These are phyloP conservation scores for Nematostella vectensis DNA, from an alignment of 92 coral and sea anemone genomes.

Conservation along the genomic window DNA sequence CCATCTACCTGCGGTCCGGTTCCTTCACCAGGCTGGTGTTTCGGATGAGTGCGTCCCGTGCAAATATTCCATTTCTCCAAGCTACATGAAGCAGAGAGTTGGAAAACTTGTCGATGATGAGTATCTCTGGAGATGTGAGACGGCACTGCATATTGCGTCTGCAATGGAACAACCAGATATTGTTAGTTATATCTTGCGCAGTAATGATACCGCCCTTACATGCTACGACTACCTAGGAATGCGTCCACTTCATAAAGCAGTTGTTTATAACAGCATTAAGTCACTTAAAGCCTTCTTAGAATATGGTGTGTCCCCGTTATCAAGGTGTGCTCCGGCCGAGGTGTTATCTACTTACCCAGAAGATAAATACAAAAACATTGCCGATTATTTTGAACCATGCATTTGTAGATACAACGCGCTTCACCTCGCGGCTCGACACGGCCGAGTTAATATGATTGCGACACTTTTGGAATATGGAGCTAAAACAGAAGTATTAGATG, in stretches of 20 bases:
- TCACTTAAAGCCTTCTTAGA: conserved; percentile 16
- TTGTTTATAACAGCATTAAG: conserved; percentile 19
- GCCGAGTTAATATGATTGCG: conserved; percentile 12
- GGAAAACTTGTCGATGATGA: conserved; percentile 14
- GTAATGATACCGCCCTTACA: conserved; percentile 4
- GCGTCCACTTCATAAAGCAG: conserved; percentile 57
- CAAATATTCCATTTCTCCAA: neutral
- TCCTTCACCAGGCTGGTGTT: conserved; percentile 42
- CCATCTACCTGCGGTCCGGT: conserved; percentile 22
- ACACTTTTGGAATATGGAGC: conserved; percentile 38
- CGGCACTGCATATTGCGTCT: conserved; percentile 77
- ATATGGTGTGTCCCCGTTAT: conserved; percentile 6
- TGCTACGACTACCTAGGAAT: conserved; percentile 58
- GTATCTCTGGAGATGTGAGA: conserved; percentile 46
- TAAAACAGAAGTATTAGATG: conserved; percentile 14
- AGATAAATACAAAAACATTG: neutral
- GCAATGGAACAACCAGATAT: conserved; percentile 20
- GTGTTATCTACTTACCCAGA: neutral
- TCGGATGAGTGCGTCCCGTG: conserved; percentile 51
- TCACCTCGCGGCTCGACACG: conserved; percentile 36
- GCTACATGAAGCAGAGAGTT: neutral
- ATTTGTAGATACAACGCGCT: conserved; percentile 25
- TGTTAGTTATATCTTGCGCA: conserved; percentile 14
- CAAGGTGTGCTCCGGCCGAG: neutral
- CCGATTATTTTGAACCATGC: conserved; percentile 7